Conservation (phyloP, 2,113 vertebrate genomes). For the Zosterops hypoxanthus region DNA sequence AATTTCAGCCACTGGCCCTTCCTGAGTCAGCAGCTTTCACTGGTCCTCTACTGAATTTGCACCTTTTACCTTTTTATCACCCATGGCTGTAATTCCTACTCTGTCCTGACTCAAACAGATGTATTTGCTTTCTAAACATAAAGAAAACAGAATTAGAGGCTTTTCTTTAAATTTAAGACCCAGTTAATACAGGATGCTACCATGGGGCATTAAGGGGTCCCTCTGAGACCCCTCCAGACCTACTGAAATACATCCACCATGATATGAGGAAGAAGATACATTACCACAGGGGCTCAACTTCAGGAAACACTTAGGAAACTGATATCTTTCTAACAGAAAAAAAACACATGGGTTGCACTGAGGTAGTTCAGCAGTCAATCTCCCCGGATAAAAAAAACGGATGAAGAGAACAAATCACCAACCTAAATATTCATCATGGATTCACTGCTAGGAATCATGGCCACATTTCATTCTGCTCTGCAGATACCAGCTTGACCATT, state of each 20-base stretch:
- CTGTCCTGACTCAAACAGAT: not conserved
- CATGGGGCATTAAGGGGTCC: not conserved
- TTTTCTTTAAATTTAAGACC: not conserved
- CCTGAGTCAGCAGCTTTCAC: not conserved
- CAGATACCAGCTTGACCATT: not conserved
- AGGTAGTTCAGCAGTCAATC: not conserved
- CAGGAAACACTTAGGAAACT: not conserved
- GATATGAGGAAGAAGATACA: not conserved
- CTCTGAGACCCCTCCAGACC: not conserved
- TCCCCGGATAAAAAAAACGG: not conserved
- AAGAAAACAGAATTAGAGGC: not conserved
- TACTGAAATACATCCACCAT: not conserved
- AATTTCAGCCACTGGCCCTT: not conserved
- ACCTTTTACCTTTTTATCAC: not conserved
- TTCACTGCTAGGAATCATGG: not conserved
- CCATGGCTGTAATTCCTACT: not conserved
- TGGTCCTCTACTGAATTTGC: not conserved
- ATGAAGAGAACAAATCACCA: not conserved
- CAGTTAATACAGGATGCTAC: not conserved
- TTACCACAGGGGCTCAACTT: not conserved
- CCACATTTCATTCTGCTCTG: not conserved
- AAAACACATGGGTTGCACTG: not conserved
- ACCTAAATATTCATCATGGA: slow-evolving; percentile 12
- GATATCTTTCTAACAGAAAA: not conserved
- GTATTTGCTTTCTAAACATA: not conserved